phyloP scores from a whole-genome alignment of 1,140 invertebrate genomes.

The Drosophila lini region DNA sequence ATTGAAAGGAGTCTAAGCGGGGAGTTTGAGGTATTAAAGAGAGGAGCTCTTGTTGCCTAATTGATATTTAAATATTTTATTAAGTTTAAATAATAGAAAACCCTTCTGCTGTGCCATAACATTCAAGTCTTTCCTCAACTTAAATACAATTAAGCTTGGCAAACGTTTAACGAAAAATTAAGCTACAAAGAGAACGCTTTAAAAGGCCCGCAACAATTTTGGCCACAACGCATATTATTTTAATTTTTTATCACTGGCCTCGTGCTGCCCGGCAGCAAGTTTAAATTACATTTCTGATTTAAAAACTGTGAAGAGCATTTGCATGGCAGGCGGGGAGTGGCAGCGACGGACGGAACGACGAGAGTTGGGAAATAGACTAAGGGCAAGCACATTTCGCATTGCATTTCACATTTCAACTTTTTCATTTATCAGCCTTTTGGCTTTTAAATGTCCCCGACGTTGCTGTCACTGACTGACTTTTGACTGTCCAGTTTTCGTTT shows the following conservation, averaged over 20 bases:
- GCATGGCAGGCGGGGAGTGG: constrained; percentile 19
- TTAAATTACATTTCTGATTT: constrained; percentile 72
- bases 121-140: not conserved
- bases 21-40: constrained; percentile 14
- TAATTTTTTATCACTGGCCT: constrained; percentile 56
- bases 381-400: constrained; percentile 57
- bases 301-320: constrained; percentile 57
- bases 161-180: constrained; percentile 3
- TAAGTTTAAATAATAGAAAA: not conserved
- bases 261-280: constrained; percentile 54
- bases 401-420: constrained; percentile 69
- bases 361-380: constrained; percentile 28
- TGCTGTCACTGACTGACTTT: constrained; percentile 65
- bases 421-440: constrained; percentile 75
- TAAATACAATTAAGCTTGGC: constrained; percentile 4
- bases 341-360: not conserved
- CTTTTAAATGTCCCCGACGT: constrained; percentile 61
- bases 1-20: constrained; percentile 43
- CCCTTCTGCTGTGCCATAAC: not conserved
- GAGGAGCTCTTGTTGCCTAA: not conserved
- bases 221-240: constrained; percentile 41
- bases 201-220: constrained; percentile 21
- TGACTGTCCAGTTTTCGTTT: constrained; percentile 69
- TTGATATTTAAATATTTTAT: not conserved
- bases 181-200: constrained; percentile 12